Evolutionary conservation across 2,888 invertebrate genomes (phyloP), one percentile per base, ranked within the genome.

Genomic region (Nomada ruficornis): DNA sequence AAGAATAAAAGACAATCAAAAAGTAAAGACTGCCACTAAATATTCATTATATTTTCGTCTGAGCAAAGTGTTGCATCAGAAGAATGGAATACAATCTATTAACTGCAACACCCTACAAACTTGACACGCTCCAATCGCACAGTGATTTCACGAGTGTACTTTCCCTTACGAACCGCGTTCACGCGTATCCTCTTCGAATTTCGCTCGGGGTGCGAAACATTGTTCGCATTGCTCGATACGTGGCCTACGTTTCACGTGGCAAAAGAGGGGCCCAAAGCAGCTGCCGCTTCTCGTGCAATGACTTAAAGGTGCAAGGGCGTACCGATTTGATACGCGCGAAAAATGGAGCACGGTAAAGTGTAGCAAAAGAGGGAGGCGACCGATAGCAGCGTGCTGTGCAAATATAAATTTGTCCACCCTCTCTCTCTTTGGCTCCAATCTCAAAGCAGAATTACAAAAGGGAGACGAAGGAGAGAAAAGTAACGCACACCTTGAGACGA

Each of bases 271-370:
- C 2, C 15, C n/a, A 11, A 18, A 23, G 5, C 47, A 13, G 18
- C 9, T 10, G 13, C 47, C 42, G 50, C 62, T 13, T 20, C 29
- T 36, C 29, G 47, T 5, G 52, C 62, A 18, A 67, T 67, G 50
- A 62, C 54, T 75, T 50, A 55, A 65, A 75, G 60, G 80, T 83
- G 83, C 83, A 78, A 75, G 74, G 74, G 64, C 71, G 54, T 67
- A 80, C 71, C 74, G 74, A 82, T 74, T 77, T 50, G 60, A 63
- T 64, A 65, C 64, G 54, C 83, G 77, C 62, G 72, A 82, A 72
- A 55, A 73, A 74, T 23, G 11, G 23, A 62, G 26, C 20, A 20
- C 11, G 23, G 2, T 13, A 26, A 42, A 15, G 26, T 36, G 7
- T 36, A 1, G 36, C 36, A 36, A 57, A 23, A 50, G 55, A 13